A percentile compares a stretch with the other conserved stretches of the same genome.
These are phyloP conservation scores for Pycnonotus jocosus DNA, from an alignment of 2,113 vertebrate genomes.

Conservation along the genomic window DNA sequence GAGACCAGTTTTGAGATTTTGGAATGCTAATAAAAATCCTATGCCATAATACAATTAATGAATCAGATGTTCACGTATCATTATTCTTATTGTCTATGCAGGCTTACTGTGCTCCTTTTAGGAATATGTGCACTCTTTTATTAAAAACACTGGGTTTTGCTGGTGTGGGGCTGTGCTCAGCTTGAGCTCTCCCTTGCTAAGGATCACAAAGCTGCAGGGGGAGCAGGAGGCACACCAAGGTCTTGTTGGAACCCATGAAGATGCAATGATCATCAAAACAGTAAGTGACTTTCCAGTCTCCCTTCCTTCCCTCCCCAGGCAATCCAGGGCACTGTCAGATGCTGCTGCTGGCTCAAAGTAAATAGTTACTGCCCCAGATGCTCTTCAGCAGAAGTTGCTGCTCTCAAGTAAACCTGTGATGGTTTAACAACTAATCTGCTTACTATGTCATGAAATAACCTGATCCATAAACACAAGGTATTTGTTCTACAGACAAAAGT, in stretches of 20 bases:
- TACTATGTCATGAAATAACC: background rate
- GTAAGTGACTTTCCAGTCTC: background rate
- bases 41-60: background rate
- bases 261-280: background rate
- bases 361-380: background rate
- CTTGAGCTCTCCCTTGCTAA: background rate
- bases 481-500: background rate
- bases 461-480: background rate
- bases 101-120: background rate
- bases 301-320: background rate
- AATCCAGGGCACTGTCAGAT: background rate
- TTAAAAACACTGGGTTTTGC: background rate
- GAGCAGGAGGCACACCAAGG: background rate
- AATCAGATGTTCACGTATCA: background rate
- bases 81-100: background rate
- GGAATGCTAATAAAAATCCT: background rate
- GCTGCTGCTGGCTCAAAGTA: background rate
- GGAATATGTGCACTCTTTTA: background rate
- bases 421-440: background rate
- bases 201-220: background rate
- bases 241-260: background rate
- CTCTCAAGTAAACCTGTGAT: background rate
- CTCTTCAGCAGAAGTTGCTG: background rate
- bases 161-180: background rate
- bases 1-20: background rate